Evolutionary conservation across 2,113 vertebrate genomes (phyloP).

Genomic region (Ctenomys sociabilis): DNA sequence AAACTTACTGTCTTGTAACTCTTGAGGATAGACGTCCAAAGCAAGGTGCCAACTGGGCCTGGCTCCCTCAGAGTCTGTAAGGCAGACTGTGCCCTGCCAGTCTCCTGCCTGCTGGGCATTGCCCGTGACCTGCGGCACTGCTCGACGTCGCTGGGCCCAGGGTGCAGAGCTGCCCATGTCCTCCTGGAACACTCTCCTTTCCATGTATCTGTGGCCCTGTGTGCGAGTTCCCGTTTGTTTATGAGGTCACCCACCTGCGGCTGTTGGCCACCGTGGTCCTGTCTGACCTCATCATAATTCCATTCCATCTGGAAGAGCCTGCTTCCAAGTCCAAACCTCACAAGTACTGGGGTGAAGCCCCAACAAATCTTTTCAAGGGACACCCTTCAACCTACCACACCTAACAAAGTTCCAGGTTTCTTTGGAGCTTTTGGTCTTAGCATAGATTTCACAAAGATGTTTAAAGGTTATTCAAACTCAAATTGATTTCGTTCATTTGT

Average conservation of each 20-base stretch:
- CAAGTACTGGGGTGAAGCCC: no score
- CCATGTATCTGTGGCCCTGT: background rate
- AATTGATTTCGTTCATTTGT: background rate
- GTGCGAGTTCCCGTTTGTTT: background rate
- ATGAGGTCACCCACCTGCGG: background rate
- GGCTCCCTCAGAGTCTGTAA: background rate
- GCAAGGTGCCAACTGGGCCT: background rate
- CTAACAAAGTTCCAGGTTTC: background rate
- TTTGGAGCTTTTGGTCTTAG: background rate
- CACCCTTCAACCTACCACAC: background rate
- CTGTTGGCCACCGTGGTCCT: no score
- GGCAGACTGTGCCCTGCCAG: accelerated
- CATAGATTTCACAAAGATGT: background rate
- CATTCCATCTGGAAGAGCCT: background rate
- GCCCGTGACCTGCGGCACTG: background rate
- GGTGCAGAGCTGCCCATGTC: background rate
- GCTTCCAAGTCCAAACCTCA: background rate
- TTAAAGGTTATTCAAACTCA: background rate
- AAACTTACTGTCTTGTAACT: background rate
- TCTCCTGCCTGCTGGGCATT: background rate
- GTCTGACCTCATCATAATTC: background rate
- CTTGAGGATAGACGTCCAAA: background rate
- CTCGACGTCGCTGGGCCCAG: background rate
- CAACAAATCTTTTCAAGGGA: background rate
- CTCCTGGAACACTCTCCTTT: background rate